Evolutionary conservation across 2,888 invertebrate genomes (phyloP), one percentile per base, ranked within the genome.

Genomic region (Leptodirus hochenwartii): DNA sequence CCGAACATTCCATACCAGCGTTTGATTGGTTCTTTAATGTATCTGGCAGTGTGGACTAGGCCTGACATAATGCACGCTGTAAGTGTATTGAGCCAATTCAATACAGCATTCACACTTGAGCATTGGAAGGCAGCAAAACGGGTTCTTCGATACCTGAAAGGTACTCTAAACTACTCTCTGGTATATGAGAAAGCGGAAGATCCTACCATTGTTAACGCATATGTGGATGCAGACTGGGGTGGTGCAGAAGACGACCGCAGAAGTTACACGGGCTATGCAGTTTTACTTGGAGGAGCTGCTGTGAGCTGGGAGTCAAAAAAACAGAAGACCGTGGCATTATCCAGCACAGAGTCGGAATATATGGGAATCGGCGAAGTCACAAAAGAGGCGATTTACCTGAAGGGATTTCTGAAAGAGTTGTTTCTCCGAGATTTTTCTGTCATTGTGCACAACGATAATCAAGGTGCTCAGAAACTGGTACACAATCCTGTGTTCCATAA

Each of bases 311-410:
- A 41, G 26, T 42, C 40, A 29, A 41, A 25, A 15, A 47, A 47
- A 35, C 46, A 47, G 27, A 39, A 30, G 30, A 47, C 43, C n/a
- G 42, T 47, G 15, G 47, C 47, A 5, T 27, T 48, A 4, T 43
- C 42, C 1, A 44, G 43, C 22, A 42, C 42, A 8, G 43, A 46
- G 33, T 42, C 44, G 4, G 42, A 47, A 34, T 47, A 45, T 37
- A 41, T 47, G 40, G 41, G n/a, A n/a, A n/a, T n/a, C n/a, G n/a
- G n/a, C n/a, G n/a, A n/a, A n/a, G n/a, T n/a, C n/a, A n/a, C n/a
- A n/a, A n/a, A n/a, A n/a, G n/a, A n/a, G n/a, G n/a, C n/a, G n/a
- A n/a, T n/a, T n/a, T n/a, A n/a, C n/a, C n/a, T n/a, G n/a, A n/a
- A n/a, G n/a, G n/a, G n/a, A n/a, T n/a, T n/a, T n/a, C n/a, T n/a